phyloP scores from a whole-genome alignment of 2,888 invertebrate species.

The Chouioia cunea region DNA sequence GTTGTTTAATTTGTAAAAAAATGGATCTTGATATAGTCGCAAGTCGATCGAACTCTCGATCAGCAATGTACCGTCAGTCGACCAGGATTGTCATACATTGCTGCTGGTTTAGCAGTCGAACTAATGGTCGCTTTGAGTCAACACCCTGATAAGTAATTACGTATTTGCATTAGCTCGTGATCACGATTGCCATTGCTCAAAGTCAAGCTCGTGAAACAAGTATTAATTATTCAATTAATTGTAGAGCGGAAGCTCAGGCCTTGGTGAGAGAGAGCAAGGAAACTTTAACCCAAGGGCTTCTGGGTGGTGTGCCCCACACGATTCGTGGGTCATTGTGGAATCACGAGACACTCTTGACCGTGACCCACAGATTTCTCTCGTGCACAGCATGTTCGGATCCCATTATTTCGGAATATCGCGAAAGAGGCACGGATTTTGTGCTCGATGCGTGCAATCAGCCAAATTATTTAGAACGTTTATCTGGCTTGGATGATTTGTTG shows the following conservation, averaged over 20 bases:
- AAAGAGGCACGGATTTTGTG: constrained; percentile 71
- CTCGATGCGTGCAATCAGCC: constrained; percentile 74
- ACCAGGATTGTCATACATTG: constrained; percentile 93
- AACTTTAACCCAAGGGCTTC: constrained; percentile 71
- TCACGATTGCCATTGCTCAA: no score
- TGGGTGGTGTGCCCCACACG: constrained; percentile 92
- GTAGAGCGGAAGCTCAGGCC: constrained; percentile 61
- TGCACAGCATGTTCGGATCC: constrained; percentile 91
- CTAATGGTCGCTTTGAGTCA: constrained; percentile 87
- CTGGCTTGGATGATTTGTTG: constrained; percentile 71
- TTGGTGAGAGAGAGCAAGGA: constrained; percentile 69
- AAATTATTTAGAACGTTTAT: constrained; percentile 74
- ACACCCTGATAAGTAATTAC: constrained; percentile 80
- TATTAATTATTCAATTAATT: no score
- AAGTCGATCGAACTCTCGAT: constrained; percentile 91
- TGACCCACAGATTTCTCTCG: constrained; percentile 86
- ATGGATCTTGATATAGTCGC: constrained; percentile 75
- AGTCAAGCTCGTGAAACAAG: no score
- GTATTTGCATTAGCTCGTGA: neutral
- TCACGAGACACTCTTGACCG: constrained; percentile 85
- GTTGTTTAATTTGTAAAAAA: no score
- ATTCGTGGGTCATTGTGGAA: constrained; percentile 91
- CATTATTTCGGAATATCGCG: constrained; percentile 63
- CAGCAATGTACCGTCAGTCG: constrained; percentile 98
- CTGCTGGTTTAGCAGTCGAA: constrained; percentile 92